phyloP scores from a whole-genome alignment of 2,113 vertebrate species.

The Toxostoma redivivum region DNA sequence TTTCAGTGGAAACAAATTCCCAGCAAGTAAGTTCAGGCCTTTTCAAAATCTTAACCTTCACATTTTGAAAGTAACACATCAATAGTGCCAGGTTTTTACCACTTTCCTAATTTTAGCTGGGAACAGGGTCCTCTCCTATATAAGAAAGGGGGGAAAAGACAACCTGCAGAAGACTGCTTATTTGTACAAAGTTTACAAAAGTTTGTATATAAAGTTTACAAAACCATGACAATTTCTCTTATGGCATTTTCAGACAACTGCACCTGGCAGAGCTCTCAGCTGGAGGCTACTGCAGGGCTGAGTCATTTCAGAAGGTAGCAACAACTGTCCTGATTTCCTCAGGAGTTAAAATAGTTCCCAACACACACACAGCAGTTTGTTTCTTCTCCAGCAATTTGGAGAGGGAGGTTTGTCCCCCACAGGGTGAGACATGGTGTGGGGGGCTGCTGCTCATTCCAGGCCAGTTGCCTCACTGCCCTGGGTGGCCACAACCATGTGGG shows the following conservation, averaged over 20 bases:
- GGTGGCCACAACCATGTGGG: rapidly evolving
- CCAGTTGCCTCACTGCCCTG: neutral
- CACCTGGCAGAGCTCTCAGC: neutral
- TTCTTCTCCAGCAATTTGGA: neutral
- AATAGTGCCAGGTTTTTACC: neutral
- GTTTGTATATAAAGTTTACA: neutral
- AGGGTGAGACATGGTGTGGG: neutral
- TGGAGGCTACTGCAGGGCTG: neutral
- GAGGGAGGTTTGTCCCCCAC: neutral
- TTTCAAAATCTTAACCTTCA: neutral
- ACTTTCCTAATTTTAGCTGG: neutral
- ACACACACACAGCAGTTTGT: neutral
- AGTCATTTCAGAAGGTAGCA: neutral
- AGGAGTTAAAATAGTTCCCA: neutral
- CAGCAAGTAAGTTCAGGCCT: neutral
- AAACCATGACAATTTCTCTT: neutral
- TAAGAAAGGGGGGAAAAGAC: rapidly evolving
- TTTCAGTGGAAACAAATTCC: neutral
- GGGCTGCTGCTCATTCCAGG: neutral
- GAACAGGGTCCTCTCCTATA: neutral
- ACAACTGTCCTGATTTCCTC: neutral
- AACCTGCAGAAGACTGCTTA: neutral
- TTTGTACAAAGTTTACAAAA: neutral
- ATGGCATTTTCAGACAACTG: neutral
- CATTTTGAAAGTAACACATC: neutral